Evolutionary conservation across 1,140 invertebrate species (phyloP), one percentile per base, ranked within the genome.

Genomic region (Rhynchophorus ferrugineus): DNA sequence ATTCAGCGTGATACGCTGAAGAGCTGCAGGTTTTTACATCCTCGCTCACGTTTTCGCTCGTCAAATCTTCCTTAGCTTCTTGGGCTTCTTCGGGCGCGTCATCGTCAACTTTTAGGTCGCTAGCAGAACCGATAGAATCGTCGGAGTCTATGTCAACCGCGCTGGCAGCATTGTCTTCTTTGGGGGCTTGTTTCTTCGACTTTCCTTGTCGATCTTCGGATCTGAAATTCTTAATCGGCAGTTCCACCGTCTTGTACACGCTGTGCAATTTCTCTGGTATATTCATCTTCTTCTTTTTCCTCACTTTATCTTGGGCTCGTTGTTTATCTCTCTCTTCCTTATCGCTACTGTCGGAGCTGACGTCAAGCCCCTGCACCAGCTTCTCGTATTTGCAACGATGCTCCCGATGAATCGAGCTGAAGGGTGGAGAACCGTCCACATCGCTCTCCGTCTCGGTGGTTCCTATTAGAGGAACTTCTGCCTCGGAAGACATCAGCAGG

Each of bases 351-450:
- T 82, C 80, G 2, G 81, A 81, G 14, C 79, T 82, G 3, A 77
- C 65, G 50, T 80, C 67, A 0, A 65, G 66, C 42, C 74, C 75
- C 56, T 74, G 75, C 1, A 76, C 75, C n/a, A 87, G 67, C 61
- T 87, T 88, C 58, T 87, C 84, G 60, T 87, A 88, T 58, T 87
- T 87, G n/a, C 84, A 85, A 9, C 84, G 72, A 68, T 87, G 82
- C 58, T 87, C 83, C 0, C 81, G 56, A 0, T 83, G 83, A 0
- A 78, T 74, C 54, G 77, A 76, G 0, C 82, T 77, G 60, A 83
- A 85, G 1, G 72, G 72, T 2, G 75, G 74, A 6, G 75, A 75
- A 2, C 64, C 63, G 0, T 73, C 63, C 13, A 65, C 58, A 33
- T 71, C 68, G 0, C 61, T 59, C 51, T 64, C 61, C 7, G 56